Conservation (phyloP, 2,113 vertebrate species). For the Gavialis gangeticus region DNA sequence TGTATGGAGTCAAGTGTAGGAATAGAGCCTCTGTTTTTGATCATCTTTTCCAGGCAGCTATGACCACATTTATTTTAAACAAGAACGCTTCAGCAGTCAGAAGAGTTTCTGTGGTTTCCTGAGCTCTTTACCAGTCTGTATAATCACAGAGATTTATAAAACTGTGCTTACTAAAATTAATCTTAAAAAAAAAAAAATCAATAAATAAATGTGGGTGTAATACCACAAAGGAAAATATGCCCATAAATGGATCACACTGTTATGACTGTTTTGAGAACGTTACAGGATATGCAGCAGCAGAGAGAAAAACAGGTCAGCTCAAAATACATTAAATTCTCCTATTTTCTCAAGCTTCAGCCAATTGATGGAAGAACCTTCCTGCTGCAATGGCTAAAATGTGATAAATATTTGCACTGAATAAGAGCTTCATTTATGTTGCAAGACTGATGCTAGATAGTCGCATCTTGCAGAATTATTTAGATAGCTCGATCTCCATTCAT, state of each 20-base stretch:
- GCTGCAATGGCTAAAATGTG: not conserved
- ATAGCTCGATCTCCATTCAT: not conserved
- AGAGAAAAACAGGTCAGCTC: slow-evolving; percentile 3
- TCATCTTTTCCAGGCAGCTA: slow-evolving; percentile 43
- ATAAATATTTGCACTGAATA: not conserved
- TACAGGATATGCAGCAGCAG: not conserved
- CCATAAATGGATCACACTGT: not conserved
- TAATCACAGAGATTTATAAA: slow-evolving; percentile 55
- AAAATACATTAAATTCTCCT: not conserved
- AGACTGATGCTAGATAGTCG: not conserved
- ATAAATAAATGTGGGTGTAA: slow-evolving; percentile 50
- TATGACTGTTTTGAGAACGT: not conserved
- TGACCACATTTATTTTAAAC: slow-evolving; percentile 32
- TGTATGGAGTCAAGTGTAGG: not conserved
- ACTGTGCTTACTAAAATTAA: slow-evolving; percentile 56
- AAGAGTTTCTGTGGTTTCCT: slow-evolving; percentile 53
- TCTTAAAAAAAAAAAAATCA: slow-evolving; percentile 33
- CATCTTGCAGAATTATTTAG: not conserved
- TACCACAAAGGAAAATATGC: slow-evolving; percentile 46
- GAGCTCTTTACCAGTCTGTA: not conserved
- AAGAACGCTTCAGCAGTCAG: slow-evolving; percentile 14
- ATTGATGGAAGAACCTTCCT: not conserved
- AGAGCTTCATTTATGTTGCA: not conserved
- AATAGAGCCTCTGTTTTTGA: slow-evolving; percentile 21
- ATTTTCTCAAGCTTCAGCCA: not conserved